Evolutionary conservation across 1,140 invertebrate genomes (phyloP).

Genomic region (Zaprionus kolodkinae): DNA sequence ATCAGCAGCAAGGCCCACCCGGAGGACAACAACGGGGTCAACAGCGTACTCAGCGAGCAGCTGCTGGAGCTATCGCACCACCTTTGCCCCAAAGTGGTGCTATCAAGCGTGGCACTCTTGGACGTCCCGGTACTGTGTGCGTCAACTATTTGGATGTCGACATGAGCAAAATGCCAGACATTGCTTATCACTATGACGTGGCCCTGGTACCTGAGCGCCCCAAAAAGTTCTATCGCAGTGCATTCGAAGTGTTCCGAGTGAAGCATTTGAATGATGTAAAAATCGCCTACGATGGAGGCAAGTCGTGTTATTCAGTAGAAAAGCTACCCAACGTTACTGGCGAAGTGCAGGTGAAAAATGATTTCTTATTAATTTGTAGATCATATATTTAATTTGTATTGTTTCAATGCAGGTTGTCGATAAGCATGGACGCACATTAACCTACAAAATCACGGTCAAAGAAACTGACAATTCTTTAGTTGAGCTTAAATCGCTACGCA

Average conservation of each 20-base stretch:
- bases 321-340: slow-evolving; percentile 26
- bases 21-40: neutral
- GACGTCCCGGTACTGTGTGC: slow-evolving; percentile 84
- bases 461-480: slow-evolving; percentile 86
- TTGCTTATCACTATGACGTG: slow-evolving; percentile 86
- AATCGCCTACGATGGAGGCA: slow-evolving; percentile 90
- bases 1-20: slow-evolving; percentile 12
- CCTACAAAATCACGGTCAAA: slow-evolving; percentile 87
- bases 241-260: slow-evolving; percentile 63
- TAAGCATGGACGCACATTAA: slow-evolving; percentile 59
- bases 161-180: slow-evolving; percentile 83
- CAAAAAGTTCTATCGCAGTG: slow-evolving; percentile 83
- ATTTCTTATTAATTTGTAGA: neutral
- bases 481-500: slow-evolving; percentile 84
- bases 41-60: slow-evolving; percentile 24
- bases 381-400: neutral
- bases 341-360: slow-evolving; percentile 58
- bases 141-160: slow-evolving; percentile 86
- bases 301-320: slow-evolving; percentile 72
- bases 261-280: slow-evolving; percentile 63
- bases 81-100: slow-evolving; percentile 27
- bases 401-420: slow-evolving; percentile 52
- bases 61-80: neutral
- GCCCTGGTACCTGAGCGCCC: slow-evolving; percentile 85
- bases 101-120: slow-evolving; percentile 83